phyloP scores from a whole-genome alignment of 2,888 invertebrate species.

The Aromia moschata region DNA sequence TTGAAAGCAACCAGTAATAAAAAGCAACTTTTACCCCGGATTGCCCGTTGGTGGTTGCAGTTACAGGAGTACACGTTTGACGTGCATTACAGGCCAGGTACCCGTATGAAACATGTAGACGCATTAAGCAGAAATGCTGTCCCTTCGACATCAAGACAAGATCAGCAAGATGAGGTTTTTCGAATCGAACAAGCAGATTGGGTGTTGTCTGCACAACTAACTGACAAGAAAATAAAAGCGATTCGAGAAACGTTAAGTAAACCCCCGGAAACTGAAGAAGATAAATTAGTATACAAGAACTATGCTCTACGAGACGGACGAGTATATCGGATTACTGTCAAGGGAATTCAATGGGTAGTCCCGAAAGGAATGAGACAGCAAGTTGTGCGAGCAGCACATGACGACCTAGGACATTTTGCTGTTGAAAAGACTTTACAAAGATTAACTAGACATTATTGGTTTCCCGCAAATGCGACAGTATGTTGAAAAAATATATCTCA shows the following conservation, averaged over 20 bases:
- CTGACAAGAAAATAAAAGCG: slow-evolving; percentile 27
- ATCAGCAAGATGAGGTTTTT: neutral
- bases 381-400: slow-evolving; percentile 49
- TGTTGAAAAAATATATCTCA: slow-evolving; percentile 56
- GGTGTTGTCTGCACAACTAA: slow-evolving; percentile 34
- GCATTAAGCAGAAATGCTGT: slow-evolving; percentile 37
- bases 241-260: slow-evolving; percentile 19
- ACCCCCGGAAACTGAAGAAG: slow-evolving; percentile 28
- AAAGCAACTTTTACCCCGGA: neutral
- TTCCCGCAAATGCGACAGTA: slow-evolving; percentile 55
- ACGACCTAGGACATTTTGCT: slow-evolving; percentile 57
- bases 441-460: slow-evolving; percentile 57
- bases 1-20: slow-evolving; percentile 12
- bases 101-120: slow-evolving; percentile 34
- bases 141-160: neutral
- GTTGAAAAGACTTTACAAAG: slow-evolving; percentile 51
- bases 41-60: slow-evolving; percentile 15
- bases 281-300: slow-evolving; percentile 22
- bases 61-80: slow-evolving; percentile 12
- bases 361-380: slow-evolving; percentile 51
- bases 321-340: slow-evolving; percentile 36
- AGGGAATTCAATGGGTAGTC: slow-evolving; percentile 47
- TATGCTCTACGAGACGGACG: slow-evolving; percentile 30
- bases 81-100: slow-evolving; percentile 9
- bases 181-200: slow-evolving; percentile 32